phyloP scores from a whole-genome alignment of 1,140 invertebrate species.

The Bradysia coprophila region DNA sequence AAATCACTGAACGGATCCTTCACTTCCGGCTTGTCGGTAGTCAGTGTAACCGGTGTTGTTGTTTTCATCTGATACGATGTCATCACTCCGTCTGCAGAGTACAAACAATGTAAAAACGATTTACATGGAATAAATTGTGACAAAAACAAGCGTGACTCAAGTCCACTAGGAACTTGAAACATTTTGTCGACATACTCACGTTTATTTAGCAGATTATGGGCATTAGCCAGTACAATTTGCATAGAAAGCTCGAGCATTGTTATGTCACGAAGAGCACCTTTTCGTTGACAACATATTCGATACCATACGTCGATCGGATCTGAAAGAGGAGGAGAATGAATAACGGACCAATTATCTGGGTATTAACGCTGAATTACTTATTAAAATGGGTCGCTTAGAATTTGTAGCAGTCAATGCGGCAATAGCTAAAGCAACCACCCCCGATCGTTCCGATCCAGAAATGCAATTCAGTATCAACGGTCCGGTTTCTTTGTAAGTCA shows the following conservation, averaged over 20 bases:
- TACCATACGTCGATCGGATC: slow-evolving; percentile 24
- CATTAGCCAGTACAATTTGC: slow-evolving; percentile 20
- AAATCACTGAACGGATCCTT: slow-evolving; percentile 23
- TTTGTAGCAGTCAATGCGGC: slow-evolving; percentile 17
- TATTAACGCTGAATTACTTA: slow-evolving; percentile 11
- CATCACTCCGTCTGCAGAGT: slow-evolving; percentile 14
- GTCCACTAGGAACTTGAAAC: neutral
- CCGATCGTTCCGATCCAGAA: slow-evolving; percentile 20
- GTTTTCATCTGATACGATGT: slow-evolving; percentile 25
- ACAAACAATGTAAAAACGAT: neutral
- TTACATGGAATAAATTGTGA: neutral
- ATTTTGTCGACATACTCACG: slow-evolving; percentile 8
- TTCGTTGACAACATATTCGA: slow-evolving; percentile 19
- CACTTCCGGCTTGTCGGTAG: slow-evolving; percentile 19
- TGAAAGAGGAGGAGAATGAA: slow-evolving; percentile 3
- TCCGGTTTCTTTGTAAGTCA: slow-evolving; percentile 8
- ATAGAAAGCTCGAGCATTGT: slow-evolving; percentile 18
- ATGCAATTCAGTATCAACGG: slow-evolving; percentile 20
- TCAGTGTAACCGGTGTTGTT: slow-evolving; percentile 17
- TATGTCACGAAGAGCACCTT: slow-evolving; percentile 16
- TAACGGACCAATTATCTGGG: no score
- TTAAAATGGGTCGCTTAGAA: slow-evolving; percentile 15
- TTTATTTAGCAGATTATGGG: slow-evolving; percentile 21
- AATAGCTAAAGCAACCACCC: slow-evolving; percentile 17
- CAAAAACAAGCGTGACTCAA: no score